Evolutionary conservation across 2,888 invertebrate genomes (phyloP).

Genomic region (Dynastes maya): DNA sequence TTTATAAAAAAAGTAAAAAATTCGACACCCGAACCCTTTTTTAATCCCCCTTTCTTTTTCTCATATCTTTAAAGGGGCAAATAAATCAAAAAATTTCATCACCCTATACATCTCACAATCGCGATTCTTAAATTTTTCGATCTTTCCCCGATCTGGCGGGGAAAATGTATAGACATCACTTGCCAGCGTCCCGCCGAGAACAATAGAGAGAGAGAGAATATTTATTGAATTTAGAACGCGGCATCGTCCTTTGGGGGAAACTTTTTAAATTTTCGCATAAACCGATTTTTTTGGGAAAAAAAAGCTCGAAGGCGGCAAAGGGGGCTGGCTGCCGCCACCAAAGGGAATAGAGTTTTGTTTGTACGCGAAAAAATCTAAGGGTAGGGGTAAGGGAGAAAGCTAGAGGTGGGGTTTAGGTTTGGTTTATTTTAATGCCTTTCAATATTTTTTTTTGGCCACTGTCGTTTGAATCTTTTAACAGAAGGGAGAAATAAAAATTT

Average conservation of each 20-base stretch:
- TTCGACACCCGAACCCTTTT: no score
- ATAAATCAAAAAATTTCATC: no score
- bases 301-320: background rate
- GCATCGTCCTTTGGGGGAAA: background rate
- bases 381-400: background rate
- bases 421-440: slow-evolving; percentile 9
- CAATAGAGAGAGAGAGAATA: no score
- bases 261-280: slow-evolving; percentile 32
- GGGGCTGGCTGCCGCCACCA: background rate
- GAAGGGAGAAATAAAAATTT: slow-evolving; percentile 1
- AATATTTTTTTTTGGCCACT: slow-evolving; percentile 1
- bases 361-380: background rate
- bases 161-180: no score
- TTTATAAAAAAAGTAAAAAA: no score
- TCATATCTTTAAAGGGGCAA: no score
- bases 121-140: no score
- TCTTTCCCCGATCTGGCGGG: no score
- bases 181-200: no score
- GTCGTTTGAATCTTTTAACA: background rate
- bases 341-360: background rate
- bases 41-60: no score
- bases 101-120: no score
- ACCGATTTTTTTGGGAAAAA: slow-evolving; percentile 33
- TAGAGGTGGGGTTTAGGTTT: background rate
- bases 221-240: no score